Evolutionary conservation across 92 coral and sea anemone species (phyloP), one percentile per base, ranked within the genome.

Genomic region (Phenganax subtilis): DNA sequence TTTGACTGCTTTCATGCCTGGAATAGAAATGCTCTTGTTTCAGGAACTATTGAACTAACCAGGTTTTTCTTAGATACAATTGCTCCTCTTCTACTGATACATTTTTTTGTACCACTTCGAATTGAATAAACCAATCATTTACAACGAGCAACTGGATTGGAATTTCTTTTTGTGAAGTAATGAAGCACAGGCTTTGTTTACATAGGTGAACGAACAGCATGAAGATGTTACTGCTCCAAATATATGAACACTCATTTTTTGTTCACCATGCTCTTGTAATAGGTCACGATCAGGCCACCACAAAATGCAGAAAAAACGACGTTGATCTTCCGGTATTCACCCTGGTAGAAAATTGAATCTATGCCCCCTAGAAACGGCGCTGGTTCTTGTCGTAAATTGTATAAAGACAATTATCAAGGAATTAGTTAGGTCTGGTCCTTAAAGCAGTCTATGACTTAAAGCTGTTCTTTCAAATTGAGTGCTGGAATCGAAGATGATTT

Each of bases 401-500:
- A n/a, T 7, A 57, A 54, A 17, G 63, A 80, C 84, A 3, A 75
- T 75, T 3, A 70, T 80, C 53, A 80, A 12, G 11, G 55, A 62
- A 61, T 80, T 80, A 9, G 84, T 80, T 17, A 80, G 29, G 44
- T 80, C 84, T 61, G 84, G 84, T 54, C 84, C 84, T 80, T 80
- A 75, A 60, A 80, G 84, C 44, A 80, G 73, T 53, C 59, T 52
- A n/a, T 80, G 57, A 58, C 63, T 80, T 61, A 80, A 70, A 44
- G 84, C 17, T 70, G 71, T 70, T 80, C 84, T 57, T 78, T 62
- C 81, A 64, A 29, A 68, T 47, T 47, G 28, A n/a, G n/a, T n/a
- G n/a, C n/a, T n/a, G n/a, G 81, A 83, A 12, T 75, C 80, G 66
- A 82, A 79, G 0, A 79, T 57, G 10, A 79, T 31, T 11, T 57